Evolutionary conservation across 1,140 invertebrate species (phyloP), one percentile per base, ranked within the genome.

Genomic region (Meloidogyne hapla): DNA sequence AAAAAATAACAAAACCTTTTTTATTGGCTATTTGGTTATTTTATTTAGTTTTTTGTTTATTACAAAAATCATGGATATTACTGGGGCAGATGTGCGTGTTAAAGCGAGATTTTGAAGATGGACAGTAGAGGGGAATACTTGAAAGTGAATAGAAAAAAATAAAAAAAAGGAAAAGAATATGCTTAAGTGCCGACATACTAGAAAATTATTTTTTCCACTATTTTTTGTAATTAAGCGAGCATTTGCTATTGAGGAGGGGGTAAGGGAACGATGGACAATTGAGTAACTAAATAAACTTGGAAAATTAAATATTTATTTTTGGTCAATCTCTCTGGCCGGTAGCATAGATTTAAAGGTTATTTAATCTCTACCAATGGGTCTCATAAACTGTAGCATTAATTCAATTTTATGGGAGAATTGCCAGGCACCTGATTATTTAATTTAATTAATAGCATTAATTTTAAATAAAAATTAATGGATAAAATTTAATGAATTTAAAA

Each of bases 91-190:
- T 56, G 48, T 48, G 45, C 45, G 15, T 48, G 45, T 48, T 56
- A n/a, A n/a, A 9, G n/a, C 48, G 48, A 56, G 48, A 56, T n/a
- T 56, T 56, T 56, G 48, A 56, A 56, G 48, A 56, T 56, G 48
- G 12, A n/a, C 48, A 56, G 4, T 8, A 21, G 6, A 5, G n/a
- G 18, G 48, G 48, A 33, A 56, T 56, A 56, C 48, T 56, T 56
- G 48, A 56, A 56, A 56, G 48, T 56, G 48, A 56, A 56, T 56
- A 56, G n/a, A 56, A 48, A 48, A n/a, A n/a, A n/a, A n/a, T n/a
- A n/a, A n/a, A n/a, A n/a, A n/a, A n/a, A n/a, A n/a, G n/a, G n/a
- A n/a, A n/a, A n/a, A n/a, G n/a, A n/a, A 56, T n/a, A 8, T 8
- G 4, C 18, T n/a, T n/a, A 56, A 56, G 48, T 56, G 48, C 48